Conservation (phyloP, 2,113 vertebrate species). For the Galbula dea region DNA sequence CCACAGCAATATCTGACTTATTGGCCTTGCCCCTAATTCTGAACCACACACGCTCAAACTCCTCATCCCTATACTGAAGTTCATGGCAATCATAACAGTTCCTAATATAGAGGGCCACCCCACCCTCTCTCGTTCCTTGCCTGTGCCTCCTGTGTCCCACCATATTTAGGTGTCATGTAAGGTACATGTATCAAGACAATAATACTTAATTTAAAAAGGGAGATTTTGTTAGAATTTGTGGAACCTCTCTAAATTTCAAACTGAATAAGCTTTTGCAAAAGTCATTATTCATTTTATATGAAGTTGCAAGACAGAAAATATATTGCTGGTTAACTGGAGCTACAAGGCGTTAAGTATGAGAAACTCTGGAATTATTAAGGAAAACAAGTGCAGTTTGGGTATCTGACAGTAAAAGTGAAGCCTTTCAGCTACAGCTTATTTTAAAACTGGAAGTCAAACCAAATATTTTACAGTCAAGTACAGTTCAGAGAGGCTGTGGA, state of each 20-base stretch:
- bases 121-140: no score
- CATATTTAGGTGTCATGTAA: no score
- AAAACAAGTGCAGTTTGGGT: neutral
- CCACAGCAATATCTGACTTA: no score
- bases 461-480: neutral
- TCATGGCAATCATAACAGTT: no score
- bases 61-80: no score
- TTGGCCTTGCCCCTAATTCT: no score
- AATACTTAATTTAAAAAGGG: neutral
- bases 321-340: neutral
- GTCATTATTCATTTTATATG: neutral
- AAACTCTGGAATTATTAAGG: neutral
- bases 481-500: no score
- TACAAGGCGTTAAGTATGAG: neutral
- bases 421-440: neutral
- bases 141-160: no score
- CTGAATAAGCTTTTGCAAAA: neutral
- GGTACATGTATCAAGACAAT: neutral
- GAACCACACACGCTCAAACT: no score
- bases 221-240: neutral
- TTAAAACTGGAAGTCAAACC: neutral
- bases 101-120: no score
- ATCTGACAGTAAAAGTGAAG: neutral
- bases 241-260: neutral
- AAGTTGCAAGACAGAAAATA: neutral